Percentiles rank a stretch among this genome's conserved stretches.
phyloP scores from a whole-genome alignment of 2,888 invertebrate genomes.

The Drosophila algonquin region DNA sequence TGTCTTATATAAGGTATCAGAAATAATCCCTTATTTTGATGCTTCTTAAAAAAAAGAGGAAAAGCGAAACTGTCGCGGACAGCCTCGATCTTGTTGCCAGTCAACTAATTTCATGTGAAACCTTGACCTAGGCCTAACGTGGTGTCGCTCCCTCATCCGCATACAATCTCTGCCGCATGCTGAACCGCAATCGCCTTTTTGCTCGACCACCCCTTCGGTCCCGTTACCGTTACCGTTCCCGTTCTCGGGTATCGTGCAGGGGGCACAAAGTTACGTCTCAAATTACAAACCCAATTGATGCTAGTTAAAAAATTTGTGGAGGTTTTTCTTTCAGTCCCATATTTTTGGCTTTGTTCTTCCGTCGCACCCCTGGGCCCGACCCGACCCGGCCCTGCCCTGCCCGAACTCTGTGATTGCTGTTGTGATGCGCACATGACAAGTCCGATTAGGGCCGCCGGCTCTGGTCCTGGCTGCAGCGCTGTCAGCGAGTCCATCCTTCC shows the following conservation, averaged over 20 bases:
- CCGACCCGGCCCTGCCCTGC: too few relatives aligned
- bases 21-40: background rate
- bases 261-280: constrained; percentile 42
- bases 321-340: constrained; percentile 23
- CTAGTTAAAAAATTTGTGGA: constrained; percentile 56
- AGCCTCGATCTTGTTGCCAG: background rate
- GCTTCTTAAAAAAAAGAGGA: background rate
- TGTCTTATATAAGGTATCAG: too few relatives aligned
- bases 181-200: background rate
- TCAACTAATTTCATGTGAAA: background rate
- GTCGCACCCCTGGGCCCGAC: constrained; percentile 24
- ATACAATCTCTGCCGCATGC: background rate
- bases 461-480: background rate
- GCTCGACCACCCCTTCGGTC: background rate
- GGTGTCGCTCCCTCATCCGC: background rate
- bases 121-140: background rate
- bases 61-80: background rate
- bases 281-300: constrained; percentile 68
- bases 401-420: constrained; percentile 38
- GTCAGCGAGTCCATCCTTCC: background rate
- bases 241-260: background rate
- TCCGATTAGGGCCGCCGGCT: constrained; percentile 59
- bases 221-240: background rate
- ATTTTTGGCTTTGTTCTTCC: constrained; percentile 36
- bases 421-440: constrained; percentile 70